These are phyloP conservation scores for Clangula hyemalis DNA, from an alignment of 2,797 vertebrate genomes.

Conservation along the genomic window DNA sequence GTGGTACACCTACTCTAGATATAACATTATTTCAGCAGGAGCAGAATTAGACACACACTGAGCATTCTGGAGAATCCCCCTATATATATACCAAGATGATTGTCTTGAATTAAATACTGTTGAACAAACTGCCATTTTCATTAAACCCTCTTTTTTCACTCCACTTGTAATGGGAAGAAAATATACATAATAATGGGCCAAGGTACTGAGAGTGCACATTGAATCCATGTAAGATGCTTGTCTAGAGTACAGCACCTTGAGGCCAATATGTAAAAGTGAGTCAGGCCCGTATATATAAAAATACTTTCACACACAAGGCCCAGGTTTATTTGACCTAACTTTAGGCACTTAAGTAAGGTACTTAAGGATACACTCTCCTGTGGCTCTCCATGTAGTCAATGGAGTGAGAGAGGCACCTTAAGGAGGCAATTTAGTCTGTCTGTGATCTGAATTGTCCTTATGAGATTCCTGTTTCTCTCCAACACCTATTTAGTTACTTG, in stretches of 20 bases:
- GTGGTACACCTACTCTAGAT: background rate
- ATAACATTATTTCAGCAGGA: background rate
- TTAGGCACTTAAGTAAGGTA: background rate
- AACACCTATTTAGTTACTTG: conserved; percentile 18
- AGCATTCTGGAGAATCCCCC: background rate
- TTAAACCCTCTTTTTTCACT: background rate
- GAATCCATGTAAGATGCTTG: background rate
- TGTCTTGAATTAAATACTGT: background rate
- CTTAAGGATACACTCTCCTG: conserved; percentile 19
- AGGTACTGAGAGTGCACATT: background rate
- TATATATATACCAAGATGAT: background rate
- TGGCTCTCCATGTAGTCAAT: conserved; percentile 25
- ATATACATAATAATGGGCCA: background rate
- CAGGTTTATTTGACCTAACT: background rate
- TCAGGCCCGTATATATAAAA: background rate
- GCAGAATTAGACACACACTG: background rate
- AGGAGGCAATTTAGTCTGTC: conserved; percentile 41
- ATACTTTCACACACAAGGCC: background rate
- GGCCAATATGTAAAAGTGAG: background rate
- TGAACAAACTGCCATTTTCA: background rate
- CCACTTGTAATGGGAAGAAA: background rate
- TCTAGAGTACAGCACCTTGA: background rate
- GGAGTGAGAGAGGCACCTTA: conserved; percentile 28
- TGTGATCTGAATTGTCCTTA: conserved; percentile 48
- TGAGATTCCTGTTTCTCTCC: conserved; percentile 9